These are phyloP conservation scores for Cyanoderma ruficeps DNA, from an alignment of 2,113 vertebrate genomes.

Conservation along the genomic window DNA sequence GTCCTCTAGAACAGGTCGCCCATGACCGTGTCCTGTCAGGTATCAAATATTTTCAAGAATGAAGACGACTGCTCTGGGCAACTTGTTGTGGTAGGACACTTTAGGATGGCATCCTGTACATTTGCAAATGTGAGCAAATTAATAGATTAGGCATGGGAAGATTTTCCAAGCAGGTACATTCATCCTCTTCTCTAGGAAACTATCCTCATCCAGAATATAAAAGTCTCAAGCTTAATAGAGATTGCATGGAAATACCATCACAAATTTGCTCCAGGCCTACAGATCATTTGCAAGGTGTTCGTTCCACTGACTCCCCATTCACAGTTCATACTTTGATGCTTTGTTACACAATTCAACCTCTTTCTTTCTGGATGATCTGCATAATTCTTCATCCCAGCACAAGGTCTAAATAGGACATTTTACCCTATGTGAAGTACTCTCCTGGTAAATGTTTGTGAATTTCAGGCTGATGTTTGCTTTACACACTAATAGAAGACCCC, in stretches of 20 bases:
- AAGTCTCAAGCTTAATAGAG: not conserved
- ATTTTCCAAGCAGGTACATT: not conserved
- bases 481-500: not conserved
- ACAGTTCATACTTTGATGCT: not conserved
- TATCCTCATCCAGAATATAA: not conserved
- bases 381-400: not conserved
- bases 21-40: not conserved
- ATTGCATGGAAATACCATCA: not conserved
- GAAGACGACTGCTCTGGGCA: not conserved
- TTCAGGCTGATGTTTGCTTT: not conserved
- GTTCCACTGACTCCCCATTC: not conserved
- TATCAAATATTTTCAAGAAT: not conserved
- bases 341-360: not conserved
- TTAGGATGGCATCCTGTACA: not conserved
- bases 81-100: not conserved
- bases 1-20: not conserved
- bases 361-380: not conserved
- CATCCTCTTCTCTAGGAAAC: not conserved
- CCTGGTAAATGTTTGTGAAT: not conserved
- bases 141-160: not conserved
- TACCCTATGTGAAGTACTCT: not conserved
- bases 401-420: conserved; percentile 7
- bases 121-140: not conserved
- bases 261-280: not conserved
- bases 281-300: not conserved